phyloP scores from a whole-genome alignment of 2,113 vertebrate species.

The Athene cunicularia region DNA sequence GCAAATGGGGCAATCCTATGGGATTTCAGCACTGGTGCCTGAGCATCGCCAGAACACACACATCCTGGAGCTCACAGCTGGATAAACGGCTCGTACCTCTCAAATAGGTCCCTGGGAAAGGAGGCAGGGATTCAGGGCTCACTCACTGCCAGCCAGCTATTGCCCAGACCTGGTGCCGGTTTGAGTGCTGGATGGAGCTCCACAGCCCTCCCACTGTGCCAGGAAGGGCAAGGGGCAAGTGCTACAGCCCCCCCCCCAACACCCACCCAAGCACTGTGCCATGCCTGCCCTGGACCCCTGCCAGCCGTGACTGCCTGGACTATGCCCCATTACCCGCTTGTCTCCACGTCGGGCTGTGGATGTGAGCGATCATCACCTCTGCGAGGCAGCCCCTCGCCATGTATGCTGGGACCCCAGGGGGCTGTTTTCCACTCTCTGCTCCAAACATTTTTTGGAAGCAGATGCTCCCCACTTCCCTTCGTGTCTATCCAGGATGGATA shows the following conservation, averaged over 20 bases:
- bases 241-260: background rate
- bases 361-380: accelerated
- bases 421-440: background rate
- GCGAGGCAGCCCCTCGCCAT: accelerated
- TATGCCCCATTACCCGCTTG: background rate
- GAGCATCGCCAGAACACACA: accelerated
- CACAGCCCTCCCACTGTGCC: accelerated
- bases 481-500: background rate
- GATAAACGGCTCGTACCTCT: background rate
- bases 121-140: accelerated
- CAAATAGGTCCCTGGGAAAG: background rate
- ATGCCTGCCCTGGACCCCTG: accelerated
- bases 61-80: accelerated
- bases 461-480: background rate
- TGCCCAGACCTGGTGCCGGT: background rate
- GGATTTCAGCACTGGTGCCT: background rate
- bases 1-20: accelerated
- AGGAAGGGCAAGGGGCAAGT: background rate
- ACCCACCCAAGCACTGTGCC: accelerated
- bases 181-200: accelerated
- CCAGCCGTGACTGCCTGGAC: background rate
- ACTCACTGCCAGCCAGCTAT: accelerated
- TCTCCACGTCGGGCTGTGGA: accelerated
- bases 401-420: accelerated
- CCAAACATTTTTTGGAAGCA: background rate